A percentile compares a stretch with the other conserved stretches of the same genome.
Conservation (phyloP, 2,797 vertebrate genomes). For the Enteromius mattozi region DNA sequence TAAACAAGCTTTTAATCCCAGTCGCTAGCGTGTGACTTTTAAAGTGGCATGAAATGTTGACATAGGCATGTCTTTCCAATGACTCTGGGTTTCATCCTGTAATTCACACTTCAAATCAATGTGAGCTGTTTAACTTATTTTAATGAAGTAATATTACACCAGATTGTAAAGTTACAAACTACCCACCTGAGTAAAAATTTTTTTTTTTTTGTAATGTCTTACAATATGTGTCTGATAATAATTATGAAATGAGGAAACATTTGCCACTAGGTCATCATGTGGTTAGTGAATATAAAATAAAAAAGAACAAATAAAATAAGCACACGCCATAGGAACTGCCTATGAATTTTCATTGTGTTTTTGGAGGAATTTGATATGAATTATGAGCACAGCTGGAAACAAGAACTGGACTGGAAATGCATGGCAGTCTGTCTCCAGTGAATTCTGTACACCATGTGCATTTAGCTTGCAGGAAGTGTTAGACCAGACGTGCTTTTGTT, state of each 20-base stretch:
- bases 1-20: neutral
- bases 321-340: neutral
- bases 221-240: neutral
- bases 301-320: neutral
- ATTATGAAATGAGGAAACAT: no score
- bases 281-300: neutral
- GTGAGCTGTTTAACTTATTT: neutral
- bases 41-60: neutral
- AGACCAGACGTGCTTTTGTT: neutral
- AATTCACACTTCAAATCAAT: neutral
- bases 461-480: neutral
- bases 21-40: neutral
- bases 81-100: neutral
- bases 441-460: neutral
- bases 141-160: neutral
- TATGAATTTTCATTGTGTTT: neutral
- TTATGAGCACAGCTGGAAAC: conserved; percentile 19
- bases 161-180: neutral
- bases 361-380: neutral
- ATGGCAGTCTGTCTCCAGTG: neutral
- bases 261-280: neutral
- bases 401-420: conserved; percentile 24
- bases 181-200: neutral
- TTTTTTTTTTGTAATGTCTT: neutral
- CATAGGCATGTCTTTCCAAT: neutral